A percentile compares a stretch with the other conserved stretches of the same genome.
phyloP scores from a whole-genome alignment of 2,113 vertebrate genomes.

The Anolis sagrei region DNA sequence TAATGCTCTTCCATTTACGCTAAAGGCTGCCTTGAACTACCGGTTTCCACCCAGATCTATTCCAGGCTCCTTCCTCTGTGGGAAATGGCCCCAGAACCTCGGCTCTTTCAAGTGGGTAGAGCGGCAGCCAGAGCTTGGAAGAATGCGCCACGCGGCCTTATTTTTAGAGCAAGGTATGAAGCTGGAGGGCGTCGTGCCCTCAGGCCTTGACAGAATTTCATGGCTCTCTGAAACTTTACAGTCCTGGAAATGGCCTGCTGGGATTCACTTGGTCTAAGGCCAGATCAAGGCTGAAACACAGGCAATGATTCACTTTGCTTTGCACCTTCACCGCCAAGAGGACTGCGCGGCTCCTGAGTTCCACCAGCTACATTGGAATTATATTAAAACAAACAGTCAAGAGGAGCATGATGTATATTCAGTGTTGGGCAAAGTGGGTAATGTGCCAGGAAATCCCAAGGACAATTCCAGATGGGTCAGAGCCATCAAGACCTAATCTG shows the following conservation, averaged over 20 bases:
- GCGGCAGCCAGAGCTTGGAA: slow-evolving; percentile 28
- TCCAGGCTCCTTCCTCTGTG: background rate
- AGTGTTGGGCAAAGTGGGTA: too few species aligned
- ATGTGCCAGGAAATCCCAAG: too few species aligned
- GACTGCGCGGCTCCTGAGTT: background rate
- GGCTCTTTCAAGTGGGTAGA: background rate
- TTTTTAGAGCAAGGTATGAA: slow-evolving; percentile 28
- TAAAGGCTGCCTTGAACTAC: background rate
- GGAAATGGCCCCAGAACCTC: background rate
- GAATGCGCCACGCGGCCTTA: background rate
- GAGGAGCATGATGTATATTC: background rate
- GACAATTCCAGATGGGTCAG: too few species aligned
- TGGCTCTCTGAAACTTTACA: slow-evolving; percentile 28
- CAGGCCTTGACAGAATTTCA: slow-evolving; percentile 29
- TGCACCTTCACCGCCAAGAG: background rate
- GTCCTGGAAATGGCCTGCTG: slow-evolving; percentile 32
- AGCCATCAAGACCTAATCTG: too few species aligned
- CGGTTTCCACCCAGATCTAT: background rate
- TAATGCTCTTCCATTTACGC: too few species aligned
- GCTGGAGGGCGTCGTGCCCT: background rate
- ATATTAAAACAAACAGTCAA: slow-evolving; percentile 44
- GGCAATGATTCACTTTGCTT: slow-evolving; percentile 43
- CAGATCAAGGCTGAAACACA: slow-evolving; percentile 25
- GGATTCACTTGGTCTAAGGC: slow-evolving; percentile 28
- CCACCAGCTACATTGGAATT: background rate